These are phyloP conservation scores for Stictonetta naevosa DNA, from an alignment of 2,113 vertebrate genomes.

Conservation along the genomic window DNA sequence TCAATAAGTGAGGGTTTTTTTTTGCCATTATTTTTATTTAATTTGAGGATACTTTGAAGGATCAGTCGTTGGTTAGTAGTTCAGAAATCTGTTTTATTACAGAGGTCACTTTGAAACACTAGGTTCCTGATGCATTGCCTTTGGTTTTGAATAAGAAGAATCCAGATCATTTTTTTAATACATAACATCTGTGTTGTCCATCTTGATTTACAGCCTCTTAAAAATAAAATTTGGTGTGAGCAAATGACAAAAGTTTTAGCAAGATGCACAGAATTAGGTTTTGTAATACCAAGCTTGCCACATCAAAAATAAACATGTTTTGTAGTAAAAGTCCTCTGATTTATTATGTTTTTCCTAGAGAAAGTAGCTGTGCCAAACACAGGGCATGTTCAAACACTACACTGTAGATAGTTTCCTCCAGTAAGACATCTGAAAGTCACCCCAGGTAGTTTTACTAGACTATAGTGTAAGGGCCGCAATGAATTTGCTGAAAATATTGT, in stretches of 20 bases:
- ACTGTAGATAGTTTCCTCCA: not conserved
- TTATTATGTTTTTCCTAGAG: not conserved
- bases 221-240: not conserved
- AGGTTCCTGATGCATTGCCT: not conserved
- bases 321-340: not conserved
- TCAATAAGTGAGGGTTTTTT: not conserved
- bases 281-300: not conserved
- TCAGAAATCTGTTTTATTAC: not conserved
- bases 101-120: not conserved
- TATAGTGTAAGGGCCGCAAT: not conserved
- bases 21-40: not conserved
- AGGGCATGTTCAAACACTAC: not conserved
- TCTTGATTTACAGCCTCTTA: not conserved
- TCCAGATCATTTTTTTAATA: not conserved
- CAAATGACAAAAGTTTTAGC: not conserved
- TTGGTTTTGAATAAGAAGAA: not conserved
- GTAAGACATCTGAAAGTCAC: not conserved
- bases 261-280: not conserved
- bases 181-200: not conserved
- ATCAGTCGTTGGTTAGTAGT: not conserved
- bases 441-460: not conserved
- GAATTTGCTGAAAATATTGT: not conserved
- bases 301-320: not conserved
- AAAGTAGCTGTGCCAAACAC: not conserved
- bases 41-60: not conserved